Evolutionary conservation across 1,140 invertebrate genomes (phyloP).

Genomic region (Trichoplusia ni): DNA sequence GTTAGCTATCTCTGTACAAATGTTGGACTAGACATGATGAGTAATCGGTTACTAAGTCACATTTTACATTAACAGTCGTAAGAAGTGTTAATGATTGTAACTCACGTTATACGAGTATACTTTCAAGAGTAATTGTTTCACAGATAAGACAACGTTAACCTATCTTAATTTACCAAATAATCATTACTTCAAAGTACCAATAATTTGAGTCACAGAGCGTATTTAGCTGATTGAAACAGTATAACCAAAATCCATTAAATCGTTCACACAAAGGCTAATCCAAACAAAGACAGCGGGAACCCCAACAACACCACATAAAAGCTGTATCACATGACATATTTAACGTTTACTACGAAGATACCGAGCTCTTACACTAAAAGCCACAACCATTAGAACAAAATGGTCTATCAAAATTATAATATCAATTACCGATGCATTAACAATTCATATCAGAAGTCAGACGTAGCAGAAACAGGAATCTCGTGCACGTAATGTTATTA

Average conservation of each 20-base stretch:
- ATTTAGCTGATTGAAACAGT: conserved; percentile 11
- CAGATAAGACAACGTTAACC: neutral
- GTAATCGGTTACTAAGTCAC: too few species aligned
- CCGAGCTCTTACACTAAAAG: conserved; percentile 48
- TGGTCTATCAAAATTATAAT: conserved; percentile 76
- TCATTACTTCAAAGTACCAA: neutral
- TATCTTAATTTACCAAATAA: neutral
- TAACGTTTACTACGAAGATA: conserved; percentile 36
- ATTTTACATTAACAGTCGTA: too few species aligned
- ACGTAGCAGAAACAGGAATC: conserved; percentile 70
- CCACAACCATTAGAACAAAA: conserved; percentile 53
- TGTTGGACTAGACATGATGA: too few species aligned
- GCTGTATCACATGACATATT: conserved; percentile 40
- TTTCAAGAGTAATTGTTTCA: neutral
- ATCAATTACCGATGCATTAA: conserved; percentile 81
- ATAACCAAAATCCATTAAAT: conserved; percentile 23
- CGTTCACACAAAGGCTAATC: conserved; percentile 20
- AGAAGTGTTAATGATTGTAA: too few species aligned
- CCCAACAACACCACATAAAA: conserved; percentile 30
- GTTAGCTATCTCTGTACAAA: too few species aligned
- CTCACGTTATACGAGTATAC: too few species aligned
- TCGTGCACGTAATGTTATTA: conserved; percentile 59
- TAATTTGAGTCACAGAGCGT: conserved; percentile 2
- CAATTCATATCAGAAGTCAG: conserved; percentile 77
- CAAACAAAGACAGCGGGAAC: conserved; percentile 11